These are phyloP conservation scores for Syritta pipiens DNA, from an alignment of 2,888 invertebrate species.

Conservation along the genomic window DNA sequence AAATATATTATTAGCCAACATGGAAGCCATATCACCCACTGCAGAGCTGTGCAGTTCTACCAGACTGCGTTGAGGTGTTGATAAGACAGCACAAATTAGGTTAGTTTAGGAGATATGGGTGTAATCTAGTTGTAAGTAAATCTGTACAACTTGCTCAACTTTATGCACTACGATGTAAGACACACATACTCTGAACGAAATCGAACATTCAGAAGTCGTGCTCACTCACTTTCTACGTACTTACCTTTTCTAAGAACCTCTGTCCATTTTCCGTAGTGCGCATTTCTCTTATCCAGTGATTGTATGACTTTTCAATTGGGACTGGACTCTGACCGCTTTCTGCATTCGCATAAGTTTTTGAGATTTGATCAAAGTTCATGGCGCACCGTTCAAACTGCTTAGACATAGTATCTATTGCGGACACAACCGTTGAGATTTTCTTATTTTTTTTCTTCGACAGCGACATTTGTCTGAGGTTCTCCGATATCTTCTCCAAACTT, in stretches of 20 bases:
- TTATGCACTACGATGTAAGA: too few species aligned
- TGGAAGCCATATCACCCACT: too few species aligned
- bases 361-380: slow-evolving; percentile 72
- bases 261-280: slow-evolving; percentile 75
- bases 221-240: background rate
- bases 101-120: too few species aligned
- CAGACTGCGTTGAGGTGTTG: too few species aligned
- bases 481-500: slow-evolving; percentile 73
- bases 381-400: slow-evolving; percentile 73
- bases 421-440: slow-evolving; percentile 70
- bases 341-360: slow-evolving; percentile 43
- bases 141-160: background rate
- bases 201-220: too few species aligned
- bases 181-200: background rate
- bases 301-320: slow-evolving; percentile 72
- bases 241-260: slow-evolving; percentile 76
- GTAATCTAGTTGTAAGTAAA: too few species aligned
- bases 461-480: slow-evolving; percentile 71
- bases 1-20: too few species aligned
- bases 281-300: slow-evolving; percentile 77
- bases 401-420: slow-evolving; percentile 72
- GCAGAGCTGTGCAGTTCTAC: too few species aligned
- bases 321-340: slow-evolving; percentile 20
- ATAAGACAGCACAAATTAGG: too few species aligned
- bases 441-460: slow-evolving; percentile 71